phyloP scores from a whole-genome alignment of 1,140 invertebrate genomes.

The Drosophila tsacasi region DNA sequence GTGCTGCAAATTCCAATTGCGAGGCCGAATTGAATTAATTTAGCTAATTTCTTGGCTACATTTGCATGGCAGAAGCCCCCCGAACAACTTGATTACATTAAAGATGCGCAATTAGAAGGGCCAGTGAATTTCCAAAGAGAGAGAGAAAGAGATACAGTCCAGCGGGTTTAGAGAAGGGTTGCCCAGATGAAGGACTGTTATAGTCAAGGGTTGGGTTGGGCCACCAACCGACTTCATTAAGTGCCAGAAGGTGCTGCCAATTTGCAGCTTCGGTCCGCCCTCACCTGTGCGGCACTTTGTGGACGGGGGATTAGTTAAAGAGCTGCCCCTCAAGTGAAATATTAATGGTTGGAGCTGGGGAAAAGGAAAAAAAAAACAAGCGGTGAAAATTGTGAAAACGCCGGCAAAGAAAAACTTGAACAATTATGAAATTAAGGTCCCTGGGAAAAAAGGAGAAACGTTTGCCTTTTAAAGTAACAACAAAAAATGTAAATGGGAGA shows the following conservation, averaged over 20 bases:
- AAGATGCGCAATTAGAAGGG: slow-evolving; percentile 69
- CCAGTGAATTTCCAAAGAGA: slow-evolving; percentile 17
- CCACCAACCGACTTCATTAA: slow-evolving; percentile 49
- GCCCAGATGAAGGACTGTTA: slow-evolving; percentile 2
- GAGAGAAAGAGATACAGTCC: not conserved
- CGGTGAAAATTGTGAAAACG: not conserved
- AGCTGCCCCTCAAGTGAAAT: slow-evolving; percentile 47
- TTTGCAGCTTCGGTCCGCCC: slow-evolving; percentile 17
- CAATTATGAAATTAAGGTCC: not conserved
- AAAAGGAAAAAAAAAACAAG: slow-evolving; percentile 4
- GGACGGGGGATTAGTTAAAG: slow-evolving; percentile 27
- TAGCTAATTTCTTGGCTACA: slow-evolving; percentile 62
- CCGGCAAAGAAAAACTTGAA: not conserved
- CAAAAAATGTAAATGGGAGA: too few relatives aligned
- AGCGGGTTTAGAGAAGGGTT: slow-evolving; percentile 38
- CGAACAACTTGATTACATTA: slow-evolving; percentile 69
- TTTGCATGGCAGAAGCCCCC: slow-evolving; percentile 54
- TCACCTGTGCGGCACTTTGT: not conserved
- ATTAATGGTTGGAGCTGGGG: slow-evolving; percentile 32
- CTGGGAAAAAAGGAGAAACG: not conserved
- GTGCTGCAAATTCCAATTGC: slow-evolving; percentile 57
- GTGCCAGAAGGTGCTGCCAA: slow-evolving; percentile 62
- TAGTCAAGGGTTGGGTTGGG: not conserved
- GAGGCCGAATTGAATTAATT: slow-evolving; percentile 70
- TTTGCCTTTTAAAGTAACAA: too few relatives aligned